These are phyloP conservation scores for Trematomus loennbergii DNA, from an alignment of 2,113 vertebrate genomes.

Conservation along the genomic window DNA sequence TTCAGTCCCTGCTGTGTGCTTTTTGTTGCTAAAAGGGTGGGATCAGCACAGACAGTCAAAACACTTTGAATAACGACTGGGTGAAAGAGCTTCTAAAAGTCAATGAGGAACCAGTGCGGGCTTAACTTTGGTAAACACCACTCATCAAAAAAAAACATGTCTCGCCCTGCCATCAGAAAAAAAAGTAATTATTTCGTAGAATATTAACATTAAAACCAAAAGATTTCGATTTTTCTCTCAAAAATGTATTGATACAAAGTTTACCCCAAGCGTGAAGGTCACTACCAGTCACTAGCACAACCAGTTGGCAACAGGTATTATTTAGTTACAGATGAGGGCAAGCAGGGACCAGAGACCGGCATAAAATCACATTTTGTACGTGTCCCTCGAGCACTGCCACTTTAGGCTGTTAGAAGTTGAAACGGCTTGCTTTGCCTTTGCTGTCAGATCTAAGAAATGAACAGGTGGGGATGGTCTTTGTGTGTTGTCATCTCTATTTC, in stretches of 20 bases:
- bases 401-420: conserved; percentile 45
- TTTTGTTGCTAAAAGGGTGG: conserved; percentile 36
- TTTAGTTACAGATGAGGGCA: neutral
- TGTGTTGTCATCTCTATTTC: conserved; percentile 59
- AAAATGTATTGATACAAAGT: neutral
- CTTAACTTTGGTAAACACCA: conserved; percentile 8
- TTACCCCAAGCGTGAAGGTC: neutral
- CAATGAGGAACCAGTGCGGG: conserved; percentile 17
- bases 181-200: neutral
- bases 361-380: conserved; percentile 25
- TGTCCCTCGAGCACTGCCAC: conserved; percentile 32
- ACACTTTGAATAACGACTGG: conserved; percentile 24
- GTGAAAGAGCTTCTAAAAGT: conserved; percentile 35
- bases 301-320: conserved; percentile 31
- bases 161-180: neutral
- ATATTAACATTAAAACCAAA: conserved; percentile 19
- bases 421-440: conserved; percentile 53
- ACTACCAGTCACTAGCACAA: neutral
- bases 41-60: conserved; percentile 54
- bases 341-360: conserved; percentile 13
- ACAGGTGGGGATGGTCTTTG: conserved; percentile 58
- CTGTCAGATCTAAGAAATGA: conserved; percentile 54
- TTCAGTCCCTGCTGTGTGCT: conserved; percentile 53
- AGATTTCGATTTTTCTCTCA: neutral
- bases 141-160: conserved; percentile 1